Percentiles rank a stretch among this genome's conserved stretches.
phyloP scores from a whole-genome alignment of 2,113 vertebrate genomes.

The Phodopus roborovskii region DNA sequence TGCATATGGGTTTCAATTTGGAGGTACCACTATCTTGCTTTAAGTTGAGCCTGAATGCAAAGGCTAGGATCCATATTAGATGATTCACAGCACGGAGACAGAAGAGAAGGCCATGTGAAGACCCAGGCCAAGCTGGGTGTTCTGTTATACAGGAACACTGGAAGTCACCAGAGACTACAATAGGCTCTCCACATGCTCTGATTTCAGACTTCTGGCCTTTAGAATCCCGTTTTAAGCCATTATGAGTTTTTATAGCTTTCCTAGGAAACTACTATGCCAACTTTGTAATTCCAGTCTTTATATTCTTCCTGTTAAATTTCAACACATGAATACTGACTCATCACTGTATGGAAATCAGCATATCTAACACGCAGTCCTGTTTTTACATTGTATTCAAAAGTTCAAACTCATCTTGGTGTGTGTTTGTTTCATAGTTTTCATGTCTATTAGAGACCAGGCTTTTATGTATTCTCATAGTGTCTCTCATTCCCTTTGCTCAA shows the following conservation, averaged over 20 bases:
- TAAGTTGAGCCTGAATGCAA: not conserved
- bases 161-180: not conserved
- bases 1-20: not conserved
- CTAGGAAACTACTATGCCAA: not conserved
- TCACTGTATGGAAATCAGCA: not conserved
- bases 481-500: not conserved
- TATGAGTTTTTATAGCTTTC: not conserved
- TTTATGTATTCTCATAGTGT: not conserved
- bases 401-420: not conserved
- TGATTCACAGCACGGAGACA: not conserved
- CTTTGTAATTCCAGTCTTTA: not conserved
- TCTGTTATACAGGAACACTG: rapidly evolving
- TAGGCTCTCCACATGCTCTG: too few species aligned
- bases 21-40: not conserved
- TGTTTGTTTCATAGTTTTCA: not conserved
- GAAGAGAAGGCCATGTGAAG: not conserved
- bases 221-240: not conserved
- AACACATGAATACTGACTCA: not conserved
- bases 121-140: not conserved
- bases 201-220: not conserved
- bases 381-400: not conserved
- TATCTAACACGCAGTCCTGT: not conserved
- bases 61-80: not conserved
- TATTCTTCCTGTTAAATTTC: not conserved
- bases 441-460: not conserved